Percentiles rank a stretch among this genome's conserved stretches.
Conservation (phyloP, 2,113 vertebrate genomes). For the Eptesicus fuscus region DNA sequence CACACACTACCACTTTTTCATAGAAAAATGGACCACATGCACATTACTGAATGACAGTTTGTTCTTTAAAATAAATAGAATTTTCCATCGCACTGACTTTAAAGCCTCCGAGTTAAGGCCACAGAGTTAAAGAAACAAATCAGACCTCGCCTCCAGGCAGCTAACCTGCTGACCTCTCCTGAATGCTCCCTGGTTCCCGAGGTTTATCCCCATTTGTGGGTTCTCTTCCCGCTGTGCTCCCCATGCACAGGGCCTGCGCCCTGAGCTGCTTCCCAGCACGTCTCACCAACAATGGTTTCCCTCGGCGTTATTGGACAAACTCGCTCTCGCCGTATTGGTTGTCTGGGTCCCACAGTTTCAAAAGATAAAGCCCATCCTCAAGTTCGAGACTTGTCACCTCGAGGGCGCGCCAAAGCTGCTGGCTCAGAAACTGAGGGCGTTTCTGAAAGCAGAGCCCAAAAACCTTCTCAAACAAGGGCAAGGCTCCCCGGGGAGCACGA, state of each 20-base stretch:
- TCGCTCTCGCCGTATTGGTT: not conserved
- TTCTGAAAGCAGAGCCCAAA: not conserved
- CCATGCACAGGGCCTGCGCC: not conserved
- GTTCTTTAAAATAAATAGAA: conserved; percentile 16
- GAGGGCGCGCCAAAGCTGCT: not conserved
- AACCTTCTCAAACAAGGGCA: not conserved
- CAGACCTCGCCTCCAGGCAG: not conserved
- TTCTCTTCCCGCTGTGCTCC: not conserved
- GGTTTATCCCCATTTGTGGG: not conserved
- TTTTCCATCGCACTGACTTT: not conserved
- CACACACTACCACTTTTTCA: not conserved
- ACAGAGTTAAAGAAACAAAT: not conserved
- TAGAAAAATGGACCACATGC: not conserved
- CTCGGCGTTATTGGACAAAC: not conserved
- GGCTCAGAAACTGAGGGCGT: not conserved
- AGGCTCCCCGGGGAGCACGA: not conserved
- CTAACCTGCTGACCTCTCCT: not conserved
- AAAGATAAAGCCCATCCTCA: conserved; percentile 19
- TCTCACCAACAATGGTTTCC: conserved; percentile 39
- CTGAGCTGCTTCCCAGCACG: not conserved
- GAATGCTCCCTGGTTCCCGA: not conserved
- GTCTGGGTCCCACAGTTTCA: not conserved
- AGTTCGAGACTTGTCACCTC: not conserved
- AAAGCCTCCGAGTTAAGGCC: not conserved
- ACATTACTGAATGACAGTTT: not conserved